Evolutionary conservation across 2,113 vertebrate species (phyloP).

Genomic region (Alethe diademata): DNA sequence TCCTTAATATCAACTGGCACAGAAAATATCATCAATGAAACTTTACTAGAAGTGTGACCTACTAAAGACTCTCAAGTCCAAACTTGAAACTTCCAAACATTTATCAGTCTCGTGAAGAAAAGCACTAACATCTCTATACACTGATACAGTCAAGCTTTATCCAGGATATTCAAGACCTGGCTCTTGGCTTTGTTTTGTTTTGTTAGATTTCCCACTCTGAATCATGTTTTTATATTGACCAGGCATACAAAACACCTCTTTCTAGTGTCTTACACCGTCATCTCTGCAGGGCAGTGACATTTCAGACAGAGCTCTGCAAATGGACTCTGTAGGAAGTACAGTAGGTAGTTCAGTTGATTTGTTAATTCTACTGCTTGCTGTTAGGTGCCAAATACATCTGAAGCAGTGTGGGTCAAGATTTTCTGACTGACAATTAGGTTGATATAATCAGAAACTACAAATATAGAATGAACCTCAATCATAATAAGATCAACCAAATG

Average conservation of each 20-base stretch:
- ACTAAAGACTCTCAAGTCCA: background rate
- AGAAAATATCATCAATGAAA: background rate
- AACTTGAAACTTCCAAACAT: background rate
- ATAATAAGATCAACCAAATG: background rate
- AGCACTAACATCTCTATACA: background rate
- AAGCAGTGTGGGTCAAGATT: background rate
- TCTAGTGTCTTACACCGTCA: background rate
- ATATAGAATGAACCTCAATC: background rate
- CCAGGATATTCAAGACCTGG: background rate
- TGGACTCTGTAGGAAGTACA: background rate
- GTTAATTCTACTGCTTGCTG: background rate
- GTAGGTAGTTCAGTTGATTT: background rate
- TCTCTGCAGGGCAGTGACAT: background rate
- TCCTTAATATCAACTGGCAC: background rate
- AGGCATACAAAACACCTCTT: background rate
- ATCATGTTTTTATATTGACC: background rate
- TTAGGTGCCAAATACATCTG: background rate
- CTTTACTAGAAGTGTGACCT: background rate
- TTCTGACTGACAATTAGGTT: background rate
- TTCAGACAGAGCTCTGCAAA: background rate
- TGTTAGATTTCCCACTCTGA: background rate
- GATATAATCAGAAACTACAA: background rate
- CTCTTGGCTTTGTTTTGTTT: background rate
- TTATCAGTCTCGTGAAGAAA: background rate
- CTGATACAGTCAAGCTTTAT: background rate